A percentile compares a stretch with the other conserved stretches of the same genome.
Conservation (phyloP, 2,888 invertebrate genomes). For the Hirtodrosophila histrioides region DNA sequence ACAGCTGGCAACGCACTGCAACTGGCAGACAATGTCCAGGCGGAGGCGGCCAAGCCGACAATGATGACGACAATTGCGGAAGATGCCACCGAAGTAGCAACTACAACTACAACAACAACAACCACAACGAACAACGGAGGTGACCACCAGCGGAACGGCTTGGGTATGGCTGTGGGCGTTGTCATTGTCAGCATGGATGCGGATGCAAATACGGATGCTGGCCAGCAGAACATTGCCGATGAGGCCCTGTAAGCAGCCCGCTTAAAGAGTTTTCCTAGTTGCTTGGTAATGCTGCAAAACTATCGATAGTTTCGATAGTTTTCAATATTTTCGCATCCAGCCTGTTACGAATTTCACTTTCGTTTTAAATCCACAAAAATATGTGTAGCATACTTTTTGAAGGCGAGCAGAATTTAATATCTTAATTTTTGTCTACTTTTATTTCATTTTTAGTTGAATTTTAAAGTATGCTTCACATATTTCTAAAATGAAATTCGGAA, state of each 20-base stretch:
- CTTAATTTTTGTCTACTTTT: no score
- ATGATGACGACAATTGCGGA: slow-evolving; percentile 66
- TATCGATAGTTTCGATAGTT: no score
- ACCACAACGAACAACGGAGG: slow-evolving; percentile 40
- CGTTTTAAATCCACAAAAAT: no score
- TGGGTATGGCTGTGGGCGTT: slow-evolving; percentile 43
- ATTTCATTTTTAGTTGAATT: no score
- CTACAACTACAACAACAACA: slow-evolving; percentile 30
- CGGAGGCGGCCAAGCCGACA: slow-evolving; percentile 31
- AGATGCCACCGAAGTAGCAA: slow-evolving; percentile 54
- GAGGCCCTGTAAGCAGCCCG: slow-evolving; percentile 76
- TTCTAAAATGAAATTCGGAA: no score
- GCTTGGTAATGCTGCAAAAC: no score
- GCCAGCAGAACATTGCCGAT: slow-evolving; percentile 76
- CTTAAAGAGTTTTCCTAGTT: no score
- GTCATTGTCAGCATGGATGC: slow-evolving; percentile 74
- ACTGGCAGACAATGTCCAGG: slow-evolving; percentile 28
- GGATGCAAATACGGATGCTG: slow-evolving; percentile 49
- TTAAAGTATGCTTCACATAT: no score
- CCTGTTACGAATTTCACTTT: no score
- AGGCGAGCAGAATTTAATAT: no score
- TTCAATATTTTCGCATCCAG: no score
- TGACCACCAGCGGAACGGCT: slow-evolving; percentile 33
- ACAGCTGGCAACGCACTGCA: slow-evolving; percentile 48
- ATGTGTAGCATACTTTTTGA: no score